These are phyloP conservation scores for Diceros bicornis DNA, from an alignment of 2,797 vertebrate species.

Conservation along the genomic window DNA sequence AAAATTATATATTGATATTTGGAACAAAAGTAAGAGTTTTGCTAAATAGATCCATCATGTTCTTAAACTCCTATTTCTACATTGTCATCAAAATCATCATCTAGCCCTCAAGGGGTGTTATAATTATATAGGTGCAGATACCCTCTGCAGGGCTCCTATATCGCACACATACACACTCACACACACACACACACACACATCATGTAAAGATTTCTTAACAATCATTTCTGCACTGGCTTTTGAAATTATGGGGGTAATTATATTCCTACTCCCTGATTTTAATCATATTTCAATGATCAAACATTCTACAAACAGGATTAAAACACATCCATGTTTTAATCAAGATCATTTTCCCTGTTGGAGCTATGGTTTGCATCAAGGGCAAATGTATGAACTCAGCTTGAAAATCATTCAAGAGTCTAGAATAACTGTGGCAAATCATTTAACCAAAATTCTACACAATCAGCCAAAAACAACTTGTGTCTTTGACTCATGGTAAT, in stretches of 20 bases:
- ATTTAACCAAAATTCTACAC: conserved; percentile 35
- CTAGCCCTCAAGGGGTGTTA: background rate
- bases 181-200: background rate
- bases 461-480: background rate
- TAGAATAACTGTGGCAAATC: conserved; percentile 5
- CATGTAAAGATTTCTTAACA: background rate
- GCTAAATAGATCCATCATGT: background rate
- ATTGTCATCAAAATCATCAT: conserved; percentile 31
- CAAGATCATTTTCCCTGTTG: conserved; percentile 45
- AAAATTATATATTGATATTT: conserved; percentile 43
- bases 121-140: background rate
- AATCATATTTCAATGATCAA: conserved; percentile 50
- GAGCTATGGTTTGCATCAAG: conserved; percentile 44
- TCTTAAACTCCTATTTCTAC: background rate
- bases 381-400: background rate
- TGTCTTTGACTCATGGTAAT: background rate
- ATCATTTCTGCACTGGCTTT: background rate
- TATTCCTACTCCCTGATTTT: background rate
- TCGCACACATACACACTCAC: background rate
- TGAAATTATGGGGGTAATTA: conserved; percentile 20
- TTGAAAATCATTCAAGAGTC: conserved; percentile 33
- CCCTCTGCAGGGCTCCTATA: background rate
- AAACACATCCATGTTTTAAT: conserved; percentile 52
- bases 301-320: conserved; percentile 40
- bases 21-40: conserved; percentile 32